These are phyloP conservation scores for Holothuria scabra DNA, from an alignment of 53 echinoderm and acorn worm genomes.

Conservation along the genomic window DNA sequence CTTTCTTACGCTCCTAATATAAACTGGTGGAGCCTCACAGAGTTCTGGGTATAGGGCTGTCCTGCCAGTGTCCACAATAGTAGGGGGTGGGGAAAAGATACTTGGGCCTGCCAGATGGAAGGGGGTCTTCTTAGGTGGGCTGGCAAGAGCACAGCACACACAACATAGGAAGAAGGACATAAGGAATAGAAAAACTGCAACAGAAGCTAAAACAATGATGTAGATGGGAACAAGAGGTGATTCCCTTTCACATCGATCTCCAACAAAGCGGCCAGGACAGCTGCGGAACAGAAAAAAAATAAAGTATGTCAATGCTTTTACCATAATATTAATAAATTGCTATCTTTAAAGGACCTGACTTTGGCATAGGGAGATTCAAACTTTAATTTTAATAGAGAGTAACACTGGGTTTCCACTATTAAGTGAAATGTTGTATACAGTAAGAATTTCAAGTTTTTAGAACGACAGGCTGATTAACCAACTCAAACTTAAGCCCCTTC, in stretches of 20 bases:
- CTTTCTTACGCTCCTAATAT: neutral
- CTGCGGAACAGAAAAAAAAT: slow-evolving; percentile 14
- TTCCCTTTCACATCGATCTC: slow-evolving; percentile 65
- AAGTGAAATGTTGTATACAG: too few relatives aligned
- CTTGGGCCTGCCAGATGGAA: neutral
- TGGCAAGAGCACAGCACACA: slow-evolving; percentile 27
- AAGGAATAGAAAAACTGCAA: slow-evolving; percentile 56
- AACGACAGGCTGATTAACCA: too few relatives aligned
- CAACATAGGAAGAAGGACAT: slow-evolving; percentile 55
- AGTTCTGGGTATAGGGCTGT: neutral
- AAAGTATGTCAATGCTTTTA: too few relatives aligned
- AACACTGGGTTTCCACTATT: too few relatives aligned
- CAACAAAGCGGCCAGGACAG: slow-evolving; percentile 60
- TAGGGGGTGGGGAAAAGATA: slow-evolving; percentile 12
- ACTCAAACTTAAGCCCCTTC: too few relatives aligned
- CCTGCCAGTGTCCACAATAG: neutral
- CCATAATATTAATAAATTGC: too few relatives aligned
- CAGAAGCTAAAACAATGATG: slow-evolving; percentile 64
- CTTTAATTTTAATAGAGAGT: too few relatives aligned
- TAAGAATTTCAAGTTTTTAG: too few relatives aligned
- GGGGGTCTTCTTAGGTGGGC: neutral
- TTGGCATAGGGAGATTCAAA: too few relatives aligned
- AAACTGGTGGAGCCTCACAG: neutral
- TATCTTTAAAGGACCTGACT: too few relatives aligned
- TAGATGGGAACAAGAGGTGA: slow-evolving; percentile 48